Base-by-base conservation (phyloP, 1,140 invertebrate genomes). In the Dysdera silvatica region DNA sequence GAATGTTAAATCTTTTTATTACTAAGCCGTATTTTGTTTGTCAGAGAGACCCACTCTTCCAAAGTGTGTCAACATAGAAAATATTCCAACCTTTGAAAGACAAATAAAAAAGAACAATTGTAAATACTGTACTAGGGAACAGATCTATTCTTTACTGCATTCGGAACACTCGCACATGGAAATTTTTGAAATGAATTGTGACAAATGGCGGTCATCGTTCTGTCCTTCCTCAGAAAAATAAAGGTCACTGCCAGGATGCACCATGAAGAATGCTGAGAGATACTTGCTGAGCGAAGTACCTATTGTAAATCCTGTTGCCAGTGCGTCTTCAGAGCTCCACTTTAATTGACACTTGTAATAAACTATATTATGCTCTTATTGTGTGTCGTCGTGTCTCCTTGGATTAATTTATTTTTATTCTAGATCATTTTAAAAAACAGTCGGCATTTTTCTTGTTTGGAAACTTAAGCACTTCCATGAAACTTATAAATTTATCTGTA, bases 311-410 rank as follows among this genome's bases (percentile, higher is more conserved):
- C 61, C 61, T 63, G 53, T 23, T 61, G 59, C 40, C 53, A 63
- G 53, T 63, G 52, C 55, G 48, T 54, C 24, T 56, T 63, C n/a
- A n/a, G 61, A 63, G 61, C 61, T 61, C 53, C 51, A 55, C 35
- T 48, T 54, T 45, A 41, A 63, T 26, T 56, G 53, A 54, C 14
- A 61, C 4, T 52, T 63, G 43, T 56, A 63, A 63, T 56, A 63
- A 63, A 63, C 61, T 63, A 63, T 63, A 63, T 63, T 55, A 63
- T 63, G 53, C 61, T 63, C 61, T 63, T 63, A 56, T n/a, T n/a
- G n/a, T n/a, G n/a, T n/a, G n/a, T n/a, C n/a, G n/a, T n/a, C n/a
- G n/a, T n/a, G n/a, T n/a, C n/a, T n/a, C n/a, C n/a, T n/a, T n/a
- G n/a, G n/a, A n/a, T n/a, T n/a, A n/a, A n/a, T n/a, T n/a, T n/a